Percentiles rank a stretch among this genome's conserved stretches.
phyloP scores from a whole-genome alignment of 2,888 invertebrate species.

The Dolomedes plantarius region DNA sequence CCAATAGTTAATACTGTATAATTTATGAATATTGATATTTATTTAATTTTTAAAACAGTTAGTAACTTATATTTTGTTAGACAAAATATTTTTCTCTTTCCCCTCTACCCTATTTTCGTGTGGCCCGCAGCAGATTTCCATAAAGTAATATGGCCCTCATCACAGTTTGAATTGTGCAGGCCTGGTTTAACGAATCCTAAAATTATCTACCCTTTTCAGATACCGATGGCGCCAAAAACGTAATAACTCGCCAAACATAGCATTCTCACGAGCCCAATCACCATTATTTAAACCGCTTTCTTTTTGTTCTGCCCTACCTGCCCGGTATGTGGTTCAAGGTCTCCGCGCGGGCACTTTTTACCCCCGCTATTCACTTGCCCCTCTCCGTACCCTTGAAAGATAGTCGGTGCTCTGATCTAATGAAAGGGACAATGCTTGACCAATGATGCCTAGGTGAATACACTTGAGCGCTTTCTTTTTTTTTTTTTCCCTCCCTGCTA shows the following conservation, averaged over 20 bases:
- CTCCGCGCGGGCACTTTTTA: not conserved
- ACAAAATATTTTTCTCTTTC: too few species aligned
- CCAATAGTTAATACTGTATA: too few species aligned
- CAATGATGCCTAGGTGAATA: not conserved
- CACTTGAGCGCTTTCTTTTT: not conserved
- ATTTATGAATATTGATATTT: too few species aligned
- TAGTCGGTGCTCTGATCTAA: not conserved
- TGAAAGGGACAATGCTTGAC: constrained; percentile 12
- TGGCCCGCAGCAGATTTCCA: too few species aligned
- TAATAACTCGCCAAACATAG: not conserved
- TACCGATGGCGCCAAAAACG: not conserved
- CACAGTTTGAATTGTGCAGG: too few species aligned
- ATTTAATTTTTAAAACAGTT: too few species aligned
- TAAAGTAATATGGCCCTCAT: too few species aligned
- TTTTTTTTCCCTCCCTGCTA: not conserved
- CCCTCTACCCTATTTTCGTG: too few species aligned
- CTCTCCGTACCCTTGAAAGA: not conserved
- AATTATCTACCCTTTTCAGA: too few species aligned
- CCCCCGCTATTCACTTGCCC: not conserved
- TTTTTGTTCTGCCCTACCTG: constrained; percentile 4
- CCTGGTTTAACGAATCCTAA: too few species aligned
- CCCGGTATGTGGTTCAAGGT: constrained; percentile 6
- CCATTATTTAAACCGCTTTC: constrained; percentile 1
- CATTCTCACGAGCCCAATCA: not conserved
- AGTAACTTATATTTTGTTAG: too few species aligned